Conservation (phyloP, 2,888 invertebrate species). For the Volucella inanis region DNA sequence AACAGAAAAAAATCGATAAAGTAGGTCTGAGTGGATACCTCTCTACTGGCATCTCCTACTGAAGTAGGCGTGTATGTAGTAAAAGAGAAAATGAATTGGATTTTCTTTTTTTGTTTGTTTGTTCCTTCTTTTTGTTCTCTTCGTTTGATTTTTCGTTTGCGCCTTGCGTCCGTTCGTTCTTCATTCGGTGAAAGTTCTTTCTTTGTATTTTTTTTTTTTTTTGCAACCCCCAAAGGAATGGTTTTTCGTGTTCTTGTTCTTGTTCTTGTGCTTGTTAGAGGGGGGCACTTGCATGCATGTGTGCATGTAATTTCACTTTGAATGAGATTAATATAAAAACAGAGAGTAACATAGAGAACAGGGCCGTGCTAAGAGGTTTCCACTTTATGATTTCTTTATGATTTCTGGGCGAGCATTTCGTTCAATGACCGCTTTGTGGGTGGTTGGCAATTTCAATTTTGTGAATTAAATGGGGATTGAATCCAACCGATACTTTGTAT, state of each 20-base stretch:
- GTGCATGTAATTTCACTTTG: slow-evolving; percentile 69
- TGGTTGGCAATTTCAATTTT: slow-evolving; percentile 51
- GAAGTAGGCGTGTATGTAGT: slow-evolving; percentile 20
- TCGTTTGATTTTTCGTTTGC: slow-evolving; percentile 19
- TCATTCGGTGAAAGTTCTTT: slow-evolving; percentile 58
- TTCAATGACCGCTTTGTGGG: slow-evolving; percentile 67
- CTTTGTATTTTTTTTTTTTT: slow-evolving; percentile 44
- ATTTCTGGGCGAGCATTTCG: slow-evolving; percentile 69
- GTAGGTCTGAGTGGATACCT: slow-evolving; percentile 72
- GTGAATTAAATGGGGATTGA: slow-evolving; percentile 59
- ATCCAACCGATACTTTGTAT: slow-evolving; percentile 15
- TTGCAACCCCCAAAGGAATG: slow-evolving; percentile 22
- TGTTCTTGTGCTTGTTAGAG: neutral
- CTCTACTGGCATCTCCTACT: slow-evolving; percentile 58
- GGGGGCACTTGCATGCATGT: slow-evolving; percentile 55
- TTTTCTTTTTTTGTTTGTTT: slow-evolving; percentile 48
- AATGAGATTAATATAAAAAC: slow-evolving; percentile 65
- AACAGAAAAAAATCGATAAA: slow-evolving; percentile 65
- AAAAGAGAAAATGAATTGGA: slow-evolving; percentile 61
- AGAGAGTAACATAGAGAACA: slow-evolving; percentile 39
- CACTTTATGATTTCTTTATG: slow-evolving; percentile 72
- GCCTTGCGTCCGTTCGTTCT: slow-evolving; percentile 54
- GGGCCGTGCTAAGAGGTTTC: slow-evolving; percentile 59
- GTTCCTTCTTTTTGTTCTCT: slow-evolving; percentile 35
- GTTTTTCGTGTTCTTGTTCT: slow-evolving; percentile 5